Conservation (phyloP, 2,888 invertebrate genomes). For the Lissonota sp. region DNA sequence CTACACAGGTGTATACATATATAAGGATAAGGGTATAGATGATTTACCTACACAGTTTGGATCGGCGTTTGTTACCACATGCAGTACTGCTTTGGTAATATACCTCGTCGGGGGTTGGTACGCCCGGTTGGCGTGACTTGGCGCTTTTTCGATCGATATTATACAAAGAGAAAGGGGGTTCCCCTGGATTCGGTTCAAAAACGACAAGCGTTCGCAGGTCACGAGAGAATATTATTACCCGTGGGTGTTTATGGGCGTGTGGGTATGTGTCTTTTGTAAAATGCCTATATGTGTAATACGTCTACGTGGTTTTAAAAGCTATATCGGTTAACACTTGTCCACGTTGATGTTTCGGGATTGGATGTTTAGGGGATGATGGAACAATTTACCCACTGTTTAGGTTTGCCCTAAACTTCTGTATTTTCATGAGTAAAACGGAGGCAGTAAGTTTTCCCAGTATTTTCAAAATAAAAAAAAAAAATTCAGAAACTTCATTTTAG, state of each 20-base stretch:
- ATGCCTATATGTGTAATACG: not conserved
- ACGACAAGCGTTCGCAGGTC: constrained; percentile 68
- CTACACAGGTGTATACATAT: constrained; percentile 4
- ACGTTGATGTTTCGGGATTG: no score
- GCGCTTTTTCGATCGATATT: constrained; percentile 66
- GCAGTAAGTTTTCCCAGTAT: no score
- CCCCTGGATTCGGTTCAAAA: constrained; percentile 47
- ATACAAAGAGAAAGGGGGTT: constrained; percentile 42
- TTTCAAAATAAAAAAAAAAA: no score
- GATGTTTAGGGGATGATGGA: no score
- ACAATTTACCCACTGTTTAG: no score
- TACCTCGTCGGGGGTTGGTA: constrained; percentile 60
- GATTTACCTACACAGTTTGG: constrained; percentile 37
- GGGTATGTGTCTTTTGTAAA: constrained; percentile 27
- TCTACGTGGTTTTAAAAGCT: constrained; percentile 1
- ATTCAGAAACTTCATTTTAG: no score
- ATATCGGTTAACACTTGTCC: no score
- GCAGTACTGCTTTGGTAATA: constrained; percentile 52
- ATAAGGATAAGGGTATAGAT: not conserved
- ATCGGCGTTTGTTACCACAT: constrained; percentile 41
- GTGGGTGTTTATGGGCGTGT: constrained; percentile 37
- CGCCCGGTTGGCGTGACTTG: constrained; percentile 79
- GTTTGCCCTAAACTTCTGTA: no score
- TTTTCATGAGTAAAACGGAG: no score
- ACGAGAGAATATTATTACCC: constrained; percentile 77